Evolutionary conservation across 1,140 invertebrate genomes (phyloP).

Genomic region (Berghia stephanieae): DNA sequence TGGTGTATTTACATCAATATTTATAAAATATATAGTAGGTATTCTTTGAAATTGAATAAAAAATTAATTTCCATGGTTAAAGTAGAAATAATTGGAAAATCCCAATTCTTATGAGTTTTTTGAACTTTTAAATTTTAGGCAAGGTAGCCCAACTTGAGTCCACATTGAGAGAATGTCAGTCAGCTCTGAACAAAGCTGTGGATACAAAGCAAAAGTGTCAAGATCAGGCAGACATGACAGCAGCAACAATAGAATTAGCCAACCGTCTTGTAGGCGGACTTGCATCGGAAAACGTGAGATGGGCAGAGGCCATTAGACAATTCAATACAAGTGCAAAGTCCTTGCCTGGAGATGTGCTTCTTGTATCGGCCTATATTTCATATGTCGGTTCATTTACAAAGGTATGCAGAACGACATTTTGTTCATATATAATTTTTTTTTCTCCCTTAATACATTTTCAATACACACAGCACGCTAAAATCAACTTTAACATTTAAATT

Average conservation of each 20-base stretch:
- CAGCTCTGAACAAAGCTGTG: constrained; percentile 90
- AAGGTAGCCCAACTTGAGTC: constrained; percentile 88
- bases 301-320: constrained; percentile 92
- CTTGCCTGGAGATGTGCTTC: constrained; percentile 90
- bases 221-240: constrained; percentile 68
- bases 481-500: too few species aligned
- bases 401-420: constrained; percentile 60
- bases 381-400: constrained; percentile 97
- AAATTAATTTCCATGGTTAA: too few species aligned
- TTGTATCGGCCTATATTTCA: constrained; percentile 94
- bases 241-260: constrained; percentile 91
- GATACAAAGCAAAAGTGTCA: constrained; percentile 86
- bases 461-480: too few species aligned
- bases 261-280: constrained; percentile 93
- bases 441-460: too few species aligned
- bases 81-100: too few species aligned
- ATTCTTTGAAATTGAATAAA: too few species aligned
- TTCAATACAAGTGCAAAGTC: constrained; percentile 87
- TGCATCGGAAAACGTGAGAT: constrained; percentile 93
- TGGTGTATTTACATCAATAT: too few species aligned
- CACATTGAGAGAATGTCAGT: constrained; percentile 62
- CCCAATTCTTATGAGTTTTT: not conserved
- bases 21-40: too few species aligned
- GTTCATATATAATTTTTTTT: not conserved
- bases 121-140: not conserved